Evolutionary conservation across 2,888 invertebrate genomes (phyloP).

Genomic region (Gonocerus acuteangulatus): DNA sequence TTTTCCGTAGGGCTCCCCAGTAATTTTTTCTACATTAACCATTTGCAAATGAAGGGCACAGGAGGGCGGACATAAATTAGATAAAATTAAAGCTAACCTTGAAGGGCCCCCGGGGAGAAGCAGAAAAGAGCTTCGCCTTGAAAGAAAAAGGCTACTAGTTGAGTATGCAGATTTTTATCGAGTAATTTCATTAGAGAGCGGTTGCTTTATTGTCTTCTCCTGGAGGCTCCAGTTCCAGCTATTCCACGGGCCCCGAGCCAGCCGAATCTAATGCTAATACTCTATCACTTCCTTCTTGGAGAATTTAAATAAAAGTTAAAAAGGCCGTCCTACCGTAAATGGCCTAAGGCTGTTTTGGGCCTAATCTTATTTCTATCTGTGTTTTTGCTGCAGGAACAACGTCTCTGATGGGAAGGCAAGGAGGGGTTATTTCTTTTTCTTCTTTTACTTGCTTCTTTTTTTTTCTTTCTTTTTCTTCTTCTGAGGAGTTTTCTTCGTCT

Average conservation of each 20-base stretch:
- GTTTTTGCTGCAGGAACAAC: slow-evolving; percentile 3
- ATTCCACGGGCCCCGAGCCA: too few species aligned
- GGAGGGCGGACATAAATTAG: not conserved
- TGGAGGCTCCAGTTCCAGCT: not conserved
- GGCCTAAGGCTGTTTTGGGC: not conserved
- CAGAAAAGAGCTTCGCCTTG: not conserved
- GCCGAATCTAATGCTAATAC: too few species aligned
- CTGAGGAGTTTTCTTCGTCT: not conserved
- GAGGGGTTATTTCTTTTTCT: too few species aligned
- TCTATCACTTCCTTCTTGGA: too few species aligned
- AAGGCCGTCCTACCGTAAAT: not conserved
- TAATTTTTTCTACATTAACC: not conserved
- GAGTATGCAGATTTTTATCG: not conserved
- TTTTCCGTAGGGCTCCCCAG: too few species aligned
- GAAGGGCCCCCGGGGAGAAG: not conserved
- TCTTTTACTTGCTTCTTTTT: too few species aligned
- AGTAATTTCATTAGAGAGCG: not conserved
- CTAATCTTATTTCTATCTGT: slow-evolving; percentile 21
- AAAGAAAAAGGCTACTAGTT: not conserved
- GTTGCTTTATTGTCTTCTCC: not conserved
- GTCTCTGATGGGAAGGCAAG: not conserved
- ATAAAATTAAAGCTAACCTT: not conserved
- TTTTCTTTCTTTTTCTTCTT: not conserved
- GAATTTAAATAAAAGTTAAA: not conserved
- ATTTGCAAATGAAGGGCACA: not conserved